These are phyloP conservation scores for Orientallactaga sibirica DNA, from an alignment of 2,797 vertebrate species.

Conservation along the genomic window DNA sequence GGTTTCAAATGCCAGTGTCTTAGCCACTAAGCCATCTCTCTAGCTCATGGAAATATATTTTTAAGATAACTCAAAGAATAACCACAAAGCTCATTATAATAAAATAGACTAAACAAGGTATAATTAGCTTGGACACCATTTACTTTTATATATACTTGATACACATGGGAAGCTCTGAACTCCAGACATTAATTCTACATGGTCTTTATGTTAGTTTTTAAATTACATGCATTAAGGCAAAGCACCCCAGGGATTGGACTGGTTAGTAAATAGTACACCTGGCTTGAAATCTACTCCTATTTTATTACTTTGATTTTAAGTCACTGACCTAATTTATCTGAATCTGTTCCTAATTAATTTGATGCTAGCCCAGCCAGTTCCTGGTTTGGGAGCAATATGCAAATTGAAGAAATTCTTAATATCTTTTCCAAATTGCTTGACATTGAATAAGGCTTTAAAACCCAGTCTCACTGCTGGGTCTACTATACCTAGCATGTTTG, in stretches of 20 bases:
- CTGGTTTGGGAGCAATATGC: background rate
- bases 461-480: background rate
- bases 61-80: conserved; percentile 36
- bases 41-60: background rate
- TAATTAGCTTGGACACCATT: background rate
- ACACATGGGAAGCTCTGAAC: background rate
- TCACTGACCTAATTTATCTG: background rate
- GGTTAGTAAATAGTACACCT: background rate
- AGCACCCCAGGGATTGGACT: background rate
- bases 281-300: background rate
- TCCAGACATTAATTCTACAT: background rate
- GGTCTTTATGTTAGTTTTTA: background rate
- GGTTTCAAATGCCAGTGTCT: no score
- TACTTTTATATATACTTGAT: background rate
- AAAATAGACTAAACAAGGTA: background rate
- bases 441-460: background rate
- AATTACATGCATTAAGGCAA: background rate
- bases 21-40: no score
- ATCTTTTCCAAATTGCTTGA: background rate
- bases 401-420: background rate
- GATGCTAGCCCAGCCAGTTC: background rate
- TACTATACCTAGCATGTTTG: background rate
- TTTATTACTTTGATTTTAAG: background rate
- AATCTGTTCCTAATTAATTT: conserved; percentile 15
- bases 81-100: conserved; percentile 8